Conservation (phyloP, 2,113 vertebrate genomes). For the Cacatua alba region DNA sequence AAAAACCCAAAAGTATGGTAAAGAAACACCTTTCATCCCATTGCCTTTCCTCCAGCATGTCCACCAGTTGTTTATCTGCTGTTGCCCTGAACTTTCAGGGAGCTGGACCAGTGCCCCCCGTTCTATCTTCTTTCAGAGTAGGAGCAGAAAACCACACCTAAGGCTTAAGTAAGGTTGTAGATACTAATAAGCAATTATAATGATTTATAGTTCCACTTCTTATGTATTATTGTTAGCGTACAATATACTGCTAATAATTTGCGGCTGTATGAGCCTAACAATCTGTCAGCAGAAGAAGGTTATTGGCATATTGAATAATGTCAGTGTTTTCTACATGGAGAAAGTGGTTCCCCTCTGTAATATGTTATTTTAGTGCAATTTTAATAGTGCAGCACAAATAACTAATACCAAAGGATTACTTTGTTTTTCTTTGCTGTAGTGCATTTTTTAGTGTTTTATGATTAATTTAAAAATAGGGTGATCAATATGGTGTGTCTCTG, state of each 20-base stretch:
- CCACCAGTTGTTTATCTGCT: background rate
- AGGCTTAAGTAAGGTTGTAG: background rate
- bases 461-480: background rate
- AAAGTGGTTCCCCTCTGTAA: background rate
- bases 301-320: slow-evolving; percentile 2
- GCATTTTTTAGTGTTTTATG: background rate
- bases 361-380: background rate
- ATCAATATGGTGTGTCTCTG: background rate
- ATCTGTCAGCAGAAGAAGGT: background rate
- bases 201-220: slow-evolving; percentile 7
- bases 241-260: background rate
- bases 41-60: background rate
- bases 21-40: background rate
- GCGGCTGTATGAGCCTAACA: background rate
- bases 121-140: background rate
- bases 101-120: background rate
- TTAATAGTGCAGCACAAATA: slow-evolving; percentile 6
- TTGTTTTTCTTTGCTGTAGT: background rate
- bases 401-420: background rate
- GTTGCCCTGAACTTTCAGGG: background rate
- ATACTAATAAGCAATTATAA: background rate
- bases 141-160: background rate
- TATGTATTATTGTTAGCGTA: background rate
- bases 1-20: background rate
- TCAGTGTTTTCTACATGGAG: background rate